Evolutionary conservation across 1,140 invertebrate species (phyloP), one percentile per base, ranked within the genome.

Genomic region (Saccostrea cuccullata): DNA sequence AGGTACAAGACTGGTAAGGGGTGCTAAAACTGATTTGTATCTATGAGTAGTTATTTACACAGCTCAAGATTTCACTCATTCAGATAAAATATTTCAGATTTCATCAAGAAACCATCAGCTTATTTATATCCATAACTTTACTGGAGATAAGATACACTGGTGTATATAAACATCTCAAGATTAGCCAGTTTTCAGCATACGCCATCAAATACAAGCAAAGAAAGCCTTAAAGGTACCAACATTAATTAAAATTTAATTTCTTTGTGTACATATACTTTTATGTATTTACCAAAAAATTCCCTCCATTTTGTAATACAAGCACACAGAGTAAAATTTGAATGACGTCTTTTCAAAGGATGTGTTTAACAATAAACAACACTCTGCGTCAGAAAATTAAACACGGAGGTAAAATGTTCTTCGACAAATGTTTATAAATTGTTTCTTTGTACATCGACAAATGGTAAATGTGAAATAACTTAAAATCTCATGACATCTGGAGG

Each of bases 271-370:
- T 47, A 47, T 77, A 30, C 70, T 77, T 77, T 26, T 15, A 77
- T 4, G 15, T 5, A 12, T 77, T 30, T 30, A 9, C 70, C 70
- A 73, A 73, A 77, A 77, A 30, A 17, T 30, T 77, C 30, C 23
- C 26, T 15, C 23, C 26, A 11, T 36, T 77, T 77, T 77, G 26
- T 36, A 77, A 30, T 77, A 36, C 30, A 36, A 36, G 70, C 67
- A 40, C 11, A 17, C 2, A 12, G 1, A 77, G 70, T 8, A 30
- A 23, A 77, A 77, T 26, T 64, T 64, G 30, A 36, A 23, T 77
- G 70, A 77, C 70, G 70, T 77, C 70, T 77, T 77, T 77, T 67
- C 60, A 77, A 77, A 77, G 70, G 30, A 77, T 77, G 70, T 77
- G 70, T 77, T 77, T 36, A 26, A 30, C 70, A 26, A 30, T 26